Evolutionary conservation across 2,888 invertebrate genomes (phyloP), one percentile per base, ranked within the genome.

Genomic region (Odontothrips loti): DNA sequence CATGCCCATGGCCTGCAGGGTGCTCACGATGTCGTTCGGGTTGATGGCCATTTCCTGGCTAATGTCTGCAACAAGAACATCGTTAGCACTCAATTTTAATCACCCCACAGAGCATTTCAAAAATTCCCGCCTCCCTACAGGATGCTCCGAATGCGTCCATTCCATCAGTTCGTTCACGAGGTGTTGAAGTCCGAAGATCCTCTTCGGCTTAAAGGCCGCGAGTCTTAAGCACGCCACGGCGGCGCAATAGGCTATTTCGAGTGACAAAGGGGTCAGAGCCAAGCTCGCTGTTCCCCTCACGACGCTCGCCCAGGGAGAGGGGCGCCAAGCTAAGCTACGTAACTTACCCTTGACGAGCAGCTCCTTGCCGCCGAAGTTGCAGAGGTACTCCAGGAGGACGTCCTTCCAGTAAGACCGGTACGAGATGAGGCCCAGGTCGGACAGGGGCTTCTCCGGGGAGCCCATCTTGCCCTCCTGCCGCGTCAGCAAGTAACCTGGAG

Each of bases 401-500:
- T 98, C 97, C 87, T 98, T 98, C 99, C 99, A 99, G 89, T 99
- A 99, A 80, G 97, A 97, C 47, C 99, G 92, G 89, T 99, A 99
- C 27, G 98, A 97, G 86, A 99, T 96, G 81, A 99, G 91, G 20
- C 99, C 99, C 82, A 99, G 91, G 88, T 99, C 99, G 80, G 98
- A 98, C 68, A 99, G 90, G 0, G 99, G 99, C 85, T 98, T 97
- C 88, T 99, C 99, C 0, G 99, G 99, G 0, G 98, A 98, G n/a
- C 99, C 99, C 81, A 99, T 96, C 90, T 98, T 99, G 83, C 95
- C 95, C 89, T 99, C 99, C 78, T 95, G 95, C 86, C 96, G 92
- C 82, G 98, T 99, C 86, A 99, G 89, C 82, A 98, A 91, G 88
- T 99, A 99, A 89, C 98, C 98, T 98, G 89, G 0, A 87, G 87